Conservation (phyloP, 1,140 invertebrate genomes). For the Musca vetustissima region DNA sequence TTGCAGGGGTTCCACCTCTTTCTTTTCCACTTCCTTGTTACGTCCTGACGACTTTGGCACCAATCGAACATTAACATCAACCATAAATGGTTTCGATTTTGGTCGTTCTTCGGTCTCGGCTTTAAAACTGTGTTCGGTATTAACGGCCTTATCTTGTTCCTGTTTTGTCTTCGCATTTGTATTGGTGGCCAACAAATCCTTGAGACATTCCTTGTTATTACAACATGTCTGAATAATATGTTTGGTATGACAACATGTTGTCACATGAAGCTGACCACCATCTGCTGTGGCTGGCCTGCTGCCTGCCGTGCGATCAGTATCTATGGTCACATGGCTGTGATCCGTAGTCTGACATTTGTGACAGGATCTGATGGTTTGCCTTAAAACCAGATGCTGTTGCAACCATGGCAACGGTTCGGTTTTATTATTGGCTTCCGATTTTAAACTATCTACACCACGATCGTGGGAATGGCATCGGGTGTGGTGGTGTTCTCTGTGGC, state of each 20-base stretch:
- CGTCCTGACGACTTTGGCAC: conserved; percentile 61
- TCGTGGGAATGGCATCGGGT: background rate
- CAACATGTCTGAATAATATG: background rate
- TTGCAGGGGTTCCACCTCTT: background rate
- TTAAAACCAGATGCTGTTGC: conserved; percentile 55
- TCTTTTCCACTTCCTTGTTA: conserved; percentile 35
- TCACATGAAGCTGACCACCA: background rate
- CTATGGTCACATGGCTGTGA: too few species aligned
- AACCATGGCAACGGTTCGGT: conserved; percentile 53
- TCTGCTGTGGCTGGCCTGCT: too few species aligned
- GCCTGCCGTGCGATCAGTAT: too few species aligned
- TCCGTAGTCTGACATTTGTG: conserved; percentile 19
- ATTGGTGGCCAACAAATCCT: background rate
- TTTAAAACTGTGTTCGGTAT: conserved; percentile 7
- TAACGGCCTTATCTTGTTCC: conserved; percentile 17
- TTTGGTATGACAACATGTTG: conserved; percentile 3
- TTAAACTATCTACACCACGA: background rate
- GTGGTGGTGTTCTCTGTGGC: background rate
- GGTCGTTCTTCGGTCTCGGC: background rate
- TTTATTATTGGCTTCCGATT: conserved; percentile 24
- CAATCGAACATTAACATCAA: conserved; percentile 77
- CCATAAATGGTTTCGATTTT: conserved; percentile 61
- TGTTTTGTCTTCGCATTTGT: too few species aligned
- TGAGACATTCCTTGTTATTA: conserved; percentile 5
- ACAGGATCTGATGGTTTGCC: conserved; percentile 40